phyloP scores from a whole-genome alignment of 2,888 invertebrate species.

The Epicampocera succincta region DNA sequence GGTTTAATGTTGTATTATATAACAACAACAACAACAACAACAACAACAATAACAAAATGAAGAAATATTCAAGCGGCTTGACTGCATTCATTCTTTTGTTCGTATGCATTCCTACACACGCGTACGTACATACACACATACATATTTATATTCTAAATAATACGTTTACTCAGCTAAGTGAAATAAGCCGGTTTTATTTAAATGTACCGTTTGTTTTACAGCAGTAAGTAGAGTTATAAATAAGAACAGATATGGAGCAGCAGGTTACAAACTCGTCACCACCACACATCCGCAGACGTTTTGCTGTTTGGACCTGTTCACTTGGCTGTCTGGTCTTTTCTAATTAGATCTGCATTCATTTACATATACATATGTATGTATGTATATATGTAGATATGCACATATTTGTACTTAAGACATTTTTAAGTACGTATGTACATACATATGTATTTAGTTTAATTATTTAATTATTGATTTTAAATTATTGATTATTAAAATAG shows the following conservation, averaged over 20 bases:
- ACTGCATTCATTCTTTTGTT: slow-evolving; percentile 1
- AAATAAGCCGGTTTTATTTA: slow-evolving; percentile 70
- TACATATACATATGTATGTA: not conserved
- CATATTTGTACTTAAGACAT: no score
- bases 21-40: not conserved
- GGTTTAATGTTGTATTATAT: slow-evolving; percentile 44
- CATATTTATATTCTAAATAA: slow-evolving; percentile 31
- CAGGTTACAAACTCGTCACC: slow-evolving; percentile 68
- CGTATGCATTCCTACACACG: slow-evolving; percentile 22
- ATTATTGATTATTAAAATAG: no score
- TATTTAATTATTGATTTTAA: no score
- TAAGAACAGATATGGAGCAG: slow-evolving; percentile 68
- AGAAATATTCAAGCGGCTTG: slow-evolving; percentile 6
- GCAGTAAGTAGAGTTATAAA: slow-evolving; percentile 30
- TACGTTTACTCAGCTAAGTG: slow-evolving; percentile 20
- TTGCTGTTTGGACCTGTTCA: slow-evolving; percentile 3
- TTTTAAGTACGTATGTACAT: no score
- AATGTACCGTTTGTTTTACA: slow-evolving; percentile 72
- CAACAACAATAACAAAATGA: no score
- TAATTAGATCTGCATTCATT: slow-evolving; percentile 4
- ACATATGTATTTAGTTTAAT: no score
- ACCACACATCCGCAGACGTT: slow-evolving; percentile 26
- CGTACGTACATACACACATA: not conserved
- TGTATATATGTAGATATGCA: not conserved
- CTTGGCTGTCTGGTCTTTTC: slow-evolving; percentile 1